Evolutionary conservation across 2,888 invertebrate genomes (phyloP).

Genomic region (Rhyacophila evoluta): DNA sequence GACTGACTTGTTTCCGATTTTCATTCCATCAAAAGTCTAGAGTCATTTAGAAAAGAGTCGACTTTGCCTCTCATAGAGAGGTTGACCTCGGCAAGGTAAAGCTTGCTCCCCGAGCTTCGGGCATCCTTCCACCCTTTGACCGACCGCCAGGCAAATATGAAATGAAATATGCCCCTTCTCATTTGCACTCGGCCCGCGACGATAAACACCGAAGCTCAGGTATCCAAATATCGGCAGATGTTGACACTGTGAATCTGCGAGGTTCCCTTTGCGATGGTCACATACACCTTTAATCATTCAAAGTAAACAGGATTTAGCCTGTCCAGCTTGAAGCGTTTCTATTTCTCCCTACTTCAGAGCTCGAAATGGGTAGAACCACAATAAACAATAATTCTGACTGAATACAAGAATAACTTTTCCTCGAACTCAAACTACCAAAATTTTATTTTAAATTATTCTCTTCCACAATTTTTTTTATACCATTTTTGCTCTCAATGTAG

Average conservation of each 20-base stretch:
- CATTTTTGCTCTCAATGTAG: no score
- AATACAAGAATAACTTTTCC: no score
- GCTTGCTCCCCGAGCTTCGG: background rate
- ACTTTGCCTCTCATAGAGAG: background rate
- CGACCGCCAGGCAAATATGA: slow-evolving; percentile 42
- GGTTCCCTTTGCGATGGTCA: slow-evolving; percentile 50
- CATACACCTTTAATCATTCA: slow-evolving; percentile 53
- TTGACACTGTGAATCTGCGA: slow-evolving; percentile 47
- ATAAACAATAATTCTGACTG: background rate
- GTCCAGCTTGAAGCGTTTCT: slow-evolving; percentile 26
- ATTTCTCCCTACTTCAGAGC: background rate
- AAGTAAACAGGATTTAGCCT: slow-evolving; percentile 49
- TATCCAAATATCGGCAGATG: slow-evolving; percentile 45
- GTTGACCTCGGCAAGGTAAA: background rate
- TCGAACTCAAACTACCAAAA: no score
- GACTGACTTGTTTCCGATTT: background rate
- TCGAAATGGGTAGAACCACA: background rate
- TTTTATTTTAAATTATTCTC: no score
- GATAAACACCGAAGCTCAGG: slow-evolving; percentile 38
- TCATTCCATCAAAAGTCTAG: background rate
- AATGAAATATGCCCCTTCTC: slow-evolving; percentile 46
- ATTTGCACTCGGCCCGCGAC: slow-evolving; percentile 28
- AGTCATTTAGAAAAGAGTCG: background rate
- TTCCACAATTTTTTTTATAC: no score
- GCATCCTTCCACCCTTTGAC: background rate